These are phyloP conservation scores for Patella caerulea DNA, from an alignment of 2,888 invertebrate species.

Conservation along the genomic window DNA sequence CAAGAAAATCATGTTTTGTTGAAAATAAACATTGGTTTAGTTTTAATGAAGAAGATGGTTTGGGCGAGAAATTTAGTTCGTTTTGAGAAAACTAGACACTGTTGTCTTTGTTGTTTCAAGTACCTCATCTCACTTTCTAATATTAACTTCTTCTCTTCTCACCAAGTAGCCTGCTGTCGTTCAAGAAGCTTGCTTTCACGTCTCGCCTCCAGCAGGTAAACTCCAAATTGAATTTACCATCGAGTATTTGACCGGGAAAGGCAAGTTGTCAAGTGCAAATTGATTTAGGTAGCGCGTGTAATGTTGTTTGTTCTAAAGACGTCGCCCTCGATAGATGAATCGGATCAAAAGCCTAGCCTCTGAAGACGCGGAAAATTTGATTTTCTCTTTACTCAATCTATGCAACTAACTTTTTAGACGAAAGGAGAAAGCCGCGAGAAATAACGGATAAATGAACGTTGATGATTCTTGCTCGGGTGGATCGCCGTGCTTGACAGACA, in stretches of 20 bases:
- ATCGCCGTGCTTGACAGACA: not conserved
- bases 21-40: too few species aligned
- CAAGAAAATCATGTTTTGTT: too few species aligned
- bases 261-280: slow-evolving; percentile 29
- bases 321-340: slow-evolving; percentile 7
- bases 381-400: slow-evolving; percentile 28
- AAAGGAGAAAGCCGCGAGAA: slow-evolving; percentile 7
- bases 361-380: slow-evolving; percentile 27
- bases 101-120: slow-evolving; percentile 8
- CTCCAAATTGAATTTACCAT: slow-evolving; percentile 25
- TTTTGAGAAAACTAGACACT: not conserved
- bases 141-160: slow-evolving; percentile 22
- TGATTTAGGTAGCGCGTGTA: slow-evolving; percentile 23
- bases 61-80: not conserved
- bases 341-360: slow-evolving; percentile 22
- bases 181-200: slow-evolving; percentile 27
- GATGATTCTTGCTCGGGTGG: not conserved
- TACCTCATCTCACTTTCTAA: slow-evolving; percentile 10
- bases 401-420: slow-evolving; percentile 23
- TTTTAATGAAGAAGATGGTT: not conserved
- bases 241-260: slow-evolving; percentile 27
- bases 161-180: slow-evolving; percentile 1
- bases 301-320: slow-evolving; percentile 26
- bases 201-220: slow-evolving; percentile 25
- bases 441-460: not conserved